Base-by-base conservation (phyloP, 2,888 invertebrate species). In the Trichacis sp. region DNA sequence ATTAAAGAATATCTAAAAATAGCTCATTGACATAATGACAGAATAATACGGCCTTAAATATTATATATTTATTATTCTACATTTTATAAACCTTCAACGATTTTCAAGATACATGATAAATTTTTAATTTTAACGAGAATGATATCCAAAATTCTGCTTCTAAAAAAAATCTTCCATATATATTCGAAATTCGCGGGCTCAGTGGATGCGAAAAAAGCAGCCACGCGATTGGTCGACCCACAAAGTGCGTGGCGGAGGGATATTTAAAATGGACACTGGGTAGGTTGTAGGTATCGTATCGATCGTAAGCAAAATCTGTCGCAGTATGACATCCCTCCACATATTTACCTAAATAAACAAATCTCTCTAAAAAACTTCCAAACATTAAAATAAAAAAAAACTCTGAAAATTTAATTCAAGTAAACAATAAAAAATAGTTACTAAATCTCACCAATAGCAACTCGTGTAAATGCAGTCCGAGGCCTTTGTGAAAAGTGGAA, bases 401-500 rank as follows among this genome's bases (percentile, higher is more conserved):
- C 14, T 24, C 24, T 24, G 24, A 12, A n/a, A n/a, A n/a, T 24
- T 8, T 5, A 24, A 24, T 5, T 24, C 4, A 24, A 24, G 8
- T 14, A 15, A 38, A 15, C 56, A 56, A 24, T 5, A 24, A 24
- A n/a, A n/a, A n/a, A n/a, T n/a, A n/a, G n/a, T n/a, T n/a, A n/a
- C 8, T 18, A 19, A 24, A 20, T 69, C 90, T 89, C 87, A 92
- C 94, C 94, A 94, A 85, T 93, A 94, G 86, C 93, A 94, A 77
- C 93, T 92, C 74, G 94, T 93, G 85, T 94, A 93, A 75, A 92
- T 90, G 85, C 93, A 94, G 74, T 93, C 93, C 57, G 90, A 86
- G 79, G 91, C 90, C 87, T 92, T 93, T 49, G 91, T 88, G 85
- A 93, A 93, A 73, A 93, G 82, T 64, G 87, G 87, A 68, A 84